Evolutionary conservation across 1,140 invertebrate genomes (phyloP).

Genomic region (Nebria ingens): DNA sequence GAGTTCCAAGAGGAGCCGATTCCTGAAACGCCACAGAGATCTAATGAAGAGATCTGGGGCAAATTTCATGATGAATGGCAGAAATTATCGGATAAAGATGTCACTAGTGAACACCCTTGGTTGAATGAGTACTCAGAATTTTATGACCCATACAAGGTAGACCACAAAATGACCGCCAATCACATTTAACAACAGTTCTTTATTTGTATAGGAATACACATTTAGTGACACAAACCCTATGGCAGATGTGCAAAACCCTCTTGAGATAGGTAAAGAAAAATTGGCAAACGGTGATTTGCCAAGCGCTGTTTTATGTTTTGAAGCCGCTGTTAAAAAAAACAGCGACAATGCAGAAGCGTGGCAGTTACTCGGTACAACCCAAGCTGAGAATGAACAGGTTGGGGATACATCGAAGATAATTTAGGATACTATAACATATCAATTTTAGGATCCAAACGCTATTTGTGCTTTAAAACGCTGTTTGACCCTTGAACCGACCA

Average conservation of each 20-base stretch:
- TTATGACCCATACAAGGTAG: constrained; percentile 53
- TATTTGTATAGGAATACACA: constrained; percentile 54
- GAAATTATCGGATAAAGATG: constrained; percentile 45
- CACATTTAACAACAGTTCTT: constrained; percentile 27
- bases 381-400: constrained; percentile 85
- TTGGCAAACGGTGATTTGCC: constrained; percentile 82
- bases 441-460: constrained; percentile 62
- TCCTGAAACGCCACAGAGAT: constrained; percentile 22
- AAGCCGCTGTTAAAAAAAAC: constrained; percentile 84
- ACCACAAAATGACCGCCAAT: constrained; percentile 22
- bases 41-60: constrained; percentile 60
- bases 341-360: constrained; percentile 72
- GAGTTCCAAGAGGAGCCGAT: constrained; percentile 19
- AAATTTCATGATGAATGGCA: constrained; percentile 69
- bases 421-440: constrained; percentile 14
- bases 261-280: constrained; percentile 76
- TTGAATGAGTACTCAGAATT: constrained; percentile 51
- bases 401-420: too few relatives aligned
- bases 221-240: constrained; percentile 84
- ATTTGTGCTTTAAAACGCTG: constrained; percentile 84
- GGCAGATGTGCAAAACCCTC: constrained; percentile 66
- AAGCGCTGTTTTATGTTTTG: constrained; percentile 92
- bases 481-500: constrained; percentile 68
- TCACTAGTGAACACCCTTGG: constrained; percentile 50
- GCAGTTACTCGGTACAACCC: constrained; percentile 73